Conservation (phyloP, 2,888 invertebrate genomes). For the Trissolcus brochymenae region DNA sequence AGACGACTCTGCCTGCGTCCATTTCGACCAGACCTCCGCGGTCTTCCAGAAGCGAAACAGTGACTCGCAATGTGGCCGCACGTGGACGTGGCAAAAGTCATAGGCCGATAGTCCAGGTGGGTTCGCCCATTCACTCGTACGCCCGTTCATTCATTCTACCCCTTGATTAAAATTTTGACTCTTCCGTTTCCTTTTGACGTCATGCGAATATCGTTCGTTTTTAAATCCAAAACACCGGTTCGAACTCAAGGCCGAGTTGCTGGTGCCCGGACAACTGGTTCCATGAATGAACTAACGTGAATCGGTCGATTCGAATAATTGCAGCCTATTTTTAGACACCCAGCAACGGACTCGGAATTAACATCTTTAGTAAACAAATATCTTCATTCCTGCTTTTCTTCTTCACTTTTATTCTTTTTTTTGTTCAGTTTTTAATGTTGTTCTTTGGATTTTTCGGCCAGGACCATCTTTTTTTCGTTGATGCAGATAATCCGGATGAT, state of each 20-base stretch:
- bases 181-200: background rate
- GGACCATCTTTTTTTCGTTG: too few species aligned
- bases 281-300: slow-evolving; percentile 21
- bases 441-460: too few species aligned
- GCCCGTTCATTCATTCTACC: slow-evolving; percentile 3
- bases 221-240: background rate
- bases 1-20: slow-evolving; percentile 29
- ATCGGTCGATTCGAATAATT: slow-evolving; percentile 25
- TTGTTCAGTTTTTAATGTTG: too few species aligned
- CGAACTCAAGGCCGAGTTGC: background rate
- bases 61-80: slow-evolving; percentile 10
- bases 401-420: too few species aligned
- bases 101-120: slow-evolving; percentile 42
- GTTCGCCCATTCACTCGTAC: slow-evolving; percentile 27
- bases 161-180: background rate
- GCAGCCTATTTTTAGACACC: slow-evolving; percentile 18
- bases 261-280: background rate
- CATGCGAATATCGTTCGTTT: background rate
- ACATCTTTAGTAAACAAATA: too few species aligned
- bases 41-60: too few species aligned
- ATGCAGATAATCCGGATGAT: too few species aligned
- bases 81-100: slow-evolving; percentile 23
- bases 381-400: too few species aligned
- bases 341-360: background rate
- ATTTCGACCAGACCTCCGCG: slow-evolving; percentile 19